Evolutionary conservation across 2,888 invertebrate species (phyloP).

Genomic region (Polydrusus tereticollis): DNA sequence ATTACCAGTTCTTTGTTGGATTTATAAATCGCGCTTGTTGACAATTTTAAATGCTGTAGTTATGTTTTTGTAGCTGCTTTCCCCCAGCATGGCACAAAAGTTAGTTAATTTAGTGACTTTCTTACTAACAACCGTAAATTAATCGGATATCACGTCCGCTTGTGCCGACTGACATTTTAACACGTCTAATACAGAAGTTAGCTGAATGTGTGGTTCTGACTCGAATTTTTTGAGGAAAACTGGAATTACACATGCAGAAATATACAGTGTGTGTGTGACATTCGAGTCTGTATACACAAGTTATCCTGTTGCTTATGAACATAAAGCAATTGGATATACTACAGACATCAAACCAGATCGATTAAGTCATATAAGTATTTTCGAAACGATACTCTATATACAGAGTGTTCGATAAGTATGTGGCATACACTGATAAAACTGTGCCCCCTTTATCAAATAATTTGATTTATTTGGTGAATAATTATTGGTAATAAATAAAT

Average conservation of each 20-base stretch:
- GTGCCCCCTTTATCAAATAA: no score
- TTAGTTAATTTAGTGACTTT: conserved; percentile 42
- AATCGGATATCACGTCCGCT: conserved; percentile 46
- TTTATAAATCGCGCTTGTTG: conserved; percentile 36
- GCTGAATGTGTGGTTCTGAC: conserved; percentile 1
- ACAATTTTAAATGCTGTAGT: conserved; percentile 37
- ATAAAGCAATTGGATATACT: no score
- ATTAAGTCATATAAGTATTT: no score
- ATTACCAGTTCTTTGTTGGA: conserved; percentile 39
- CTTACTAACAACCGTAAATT: conserved; percentile 48
- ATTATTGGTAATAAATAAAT: no score
- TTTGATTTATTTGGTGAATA: no score
- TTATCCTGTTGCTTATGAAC: no score
- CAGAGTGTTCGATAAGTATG: no score
- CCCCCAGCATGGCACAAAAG: conserved; percentile 27
- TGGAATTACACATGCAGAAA: neutral
- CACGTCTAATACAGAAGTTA: conserved; percentile 22
- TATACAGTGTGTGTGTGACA: neutral
- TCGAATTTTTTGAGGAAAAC: conserved; percentile 2
- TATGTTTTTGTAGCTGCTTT: conserved; percentile 37
- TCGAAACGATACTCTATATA: no score
- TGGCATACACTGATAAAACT: no score
- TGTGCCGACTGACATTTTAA: conserved; percentile 34
- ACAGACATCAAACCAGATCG: no score
- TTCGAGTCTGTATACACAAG: neutral